phyloP scores from a whole-genome alignment of 2,797 vertebrate genomes.

The Holocentrus rufus region DNA sequence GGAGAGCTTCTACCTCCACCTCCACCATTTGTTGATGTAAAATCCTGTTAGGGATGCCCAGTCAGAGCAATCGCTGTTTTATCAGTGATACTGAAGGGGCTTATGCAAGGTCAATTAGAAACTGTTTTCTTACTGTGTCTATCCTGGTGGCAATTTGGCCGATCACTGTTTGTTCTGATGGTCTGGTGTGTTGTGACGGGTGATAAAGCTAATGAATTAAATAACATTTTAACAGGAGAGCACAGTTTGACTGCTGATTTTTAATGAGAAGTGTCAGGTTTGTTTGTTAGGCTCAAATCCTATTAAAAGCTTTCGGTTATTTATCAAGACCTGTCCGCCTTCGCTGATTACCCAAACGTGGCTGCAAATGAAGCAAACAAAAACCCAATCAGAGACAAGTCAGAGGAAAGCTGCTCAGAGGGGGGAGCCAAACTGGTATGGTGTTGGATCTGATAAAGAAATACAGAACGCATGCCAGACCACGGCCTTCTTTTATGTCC shows the following conservation, averaged over 20 bases:
- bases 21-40: constrained; percentile 23
- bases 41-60: constrained; percentile 40
- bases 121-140: constrained; percentile 63
- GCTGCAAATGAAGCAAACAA: constrained; percentile 80
- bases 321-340: constrained; percentile 78
- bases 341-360: constrained; percentile 74
- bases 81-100: constrained; percentile 32
- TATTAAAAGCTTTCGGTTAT: constrained; percentile 79
- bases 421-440: constrained; percentile 44
- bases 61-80: constrained; percentile 41
- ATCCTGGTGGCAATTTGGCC: constrained; percentile 68
- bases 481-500: constrained; percentile 32
- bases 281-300: constrained; percentile 81
- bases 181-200: constrained; percentile 62
- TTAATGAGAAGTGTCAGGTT: constrained; percentile 82
- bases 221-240: constrained; percentile 70
- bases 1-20: constrained; percentile 25
- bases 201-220: constrained; percentile 77
- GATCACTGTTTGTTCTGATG: constrained; percentile 69
- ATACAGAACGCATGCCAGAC: constrained; percentile 40
- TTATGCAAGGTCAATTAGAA: constrained; percentile 62
- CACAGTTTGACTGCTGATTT: constrained; percentile 73
- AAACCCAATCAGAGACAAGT: constrained; percentile 63
- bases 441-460: constrained; percentile 56
- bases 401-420: constrained; percentile 47